Conservation (phyloP, 1,140 invertebrate species). For the Drosophila athabasca region DNA sequence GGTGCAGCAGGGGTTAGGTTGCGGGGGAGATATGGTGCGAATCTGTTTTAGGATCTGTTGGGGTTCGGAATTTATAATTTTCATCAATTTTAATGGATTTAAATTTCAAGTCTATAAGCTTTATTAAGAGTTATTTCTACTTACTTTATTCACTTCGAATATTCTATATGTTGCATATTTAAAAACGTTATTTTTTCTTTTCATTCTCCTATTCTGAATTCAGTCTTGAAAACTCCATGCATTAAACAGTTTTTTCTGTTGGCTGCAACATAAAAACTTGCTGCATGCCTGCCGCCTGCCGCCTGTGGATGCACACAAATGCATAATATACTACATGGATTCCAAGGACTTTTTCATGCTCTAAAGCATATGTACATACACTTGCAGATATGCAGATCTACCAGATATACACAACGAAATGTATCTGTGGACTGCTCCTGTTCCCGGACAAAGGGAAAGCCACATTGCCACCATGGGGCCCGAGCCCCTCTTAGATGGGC, state of each 20-base stretch:
- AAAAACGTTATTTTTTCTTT: too few relatives aligned
- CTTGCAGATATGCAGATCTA: conserved; percentile 3
- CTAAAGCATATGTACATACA: conserved; percentile 13
- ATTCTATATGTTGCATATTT: too few relatives aligned
- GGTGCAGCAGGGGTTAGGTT: neutral
- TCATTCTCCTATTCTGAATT: neutral
- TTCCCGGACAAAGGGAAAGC: conserved; percentile 40
- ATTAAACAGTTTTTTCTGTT: conserved; percentile 16
- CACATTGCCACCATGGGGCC: conserved; percentile 7
- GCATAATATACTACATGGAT: neutral
- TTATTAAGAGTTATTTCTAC: too few relatives aligned
- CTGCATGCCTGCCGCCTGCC: neutral
- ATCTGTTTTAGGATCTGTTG: neutral
- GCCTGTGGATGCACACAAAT: conserved; percentile 24
- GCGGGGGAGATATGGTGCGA: neutral
- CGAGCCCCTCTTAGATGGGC: conserved; percentile 11
- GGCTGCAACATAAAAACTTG: conserved; percentile 13
- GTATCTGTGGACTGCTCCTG: conserved; percentile 20
- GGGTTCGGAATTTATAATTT: too few relatives aligned
- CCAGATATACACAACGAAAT: conserved; percentile 11
- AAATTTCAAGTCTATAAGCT: too few relatives aligned
- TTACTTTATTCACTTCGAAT: neutral
- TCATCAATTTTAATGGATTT: too few relatives aligned
- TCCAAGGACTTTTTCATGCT: conserved; percentile 42
- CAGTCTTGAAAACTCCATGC: conserved; percentile 1